phyloP scores from a whole-genome alignment of 2,113 vertebrate species.

The Hemichromis elongatus region DNA sequence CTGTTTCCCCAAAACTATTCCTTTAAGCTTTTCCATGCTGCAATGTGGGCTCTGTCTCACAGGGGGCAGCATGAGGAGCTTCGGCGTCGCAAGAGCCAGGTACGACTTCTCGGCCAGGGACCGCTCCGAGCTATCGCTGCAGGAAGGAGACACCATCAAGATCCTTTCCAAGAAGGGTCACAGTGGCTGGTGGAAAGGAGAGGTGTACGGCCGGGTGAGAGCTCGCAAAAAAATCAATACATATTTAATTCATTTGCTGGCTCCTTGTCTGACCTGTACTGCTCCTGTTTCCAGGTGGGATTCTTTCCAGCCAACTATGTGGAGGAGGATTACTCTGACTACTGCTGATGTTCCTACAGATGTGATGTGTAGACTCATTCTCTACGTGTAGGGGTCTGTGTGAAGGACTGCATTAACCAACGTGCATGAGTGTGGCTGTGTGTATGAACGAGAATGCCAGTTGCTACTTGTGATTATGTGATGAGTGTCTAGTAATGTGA shows the following conservation, averaged over 20 bases:
- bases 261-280: not conserved
- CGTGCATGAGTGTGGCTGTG: conserved; percentile 11
- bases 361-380: not conserved
- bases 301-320: conserved; percentile 93
- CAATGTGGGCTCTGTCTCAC: not conserved
- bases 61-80: conserved; percentile 74
- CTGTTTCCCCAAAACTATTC: not conserved
- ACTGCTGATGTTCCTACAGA: conserved; percentile 78
- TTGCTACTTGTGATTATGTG: not conserved
- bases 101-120: conserved; percentile 91
- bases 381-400: not conserved
- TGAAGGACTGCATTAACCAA: conserved; percentile 18
- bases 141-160: conserved; percentile 86
- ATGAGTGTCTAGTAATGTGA: conserved; percentile 37
- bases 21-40: not conserved
- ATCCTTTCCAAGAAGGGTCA: conserved; percentile 89
- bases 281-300: conserved; percentile 74
- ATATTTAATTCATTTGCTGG: too few relatives aligned
- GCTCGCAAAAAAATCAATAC: not conserved
- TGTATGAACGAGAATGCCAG: not conserved
- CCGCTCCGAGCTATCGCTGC: conserved; percentile 83
- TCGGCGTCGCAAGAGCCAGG: conserved; percentile 82
- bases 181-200: conserved; percentile 91
- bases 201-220: conserved; percentile 88
- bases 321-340: conserved; percentile 91